Conservation (phyloP, 1,140 invertebrate genomes). For the Sesamia nonagrioides region DNA sequence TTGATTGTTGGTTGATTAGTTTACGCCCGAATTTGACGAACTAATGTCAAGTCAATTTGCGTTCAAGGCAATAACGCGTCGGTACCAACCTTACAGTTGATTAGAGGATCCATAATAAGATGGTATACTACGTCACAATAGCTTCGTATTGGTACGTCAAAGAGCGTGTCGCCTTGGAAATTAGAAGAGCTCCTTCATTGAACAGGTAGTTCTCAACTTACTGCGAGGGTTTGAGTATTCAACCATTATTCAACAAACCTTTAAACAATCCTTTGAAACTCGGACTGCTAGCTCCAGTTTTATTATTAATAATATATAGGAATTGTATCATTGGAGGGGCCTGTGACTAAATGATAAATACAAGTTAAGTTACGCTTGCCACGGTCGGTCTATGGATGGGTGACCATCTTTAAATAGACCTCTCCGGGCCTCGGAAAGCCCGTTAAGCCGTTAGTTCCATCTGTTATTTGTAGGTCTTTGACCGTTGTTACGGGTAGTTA, state of each 20-base stretch:
- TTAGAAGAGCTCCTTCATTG: slow-evolving; percentile 20
- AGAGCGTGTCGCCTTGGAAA: slow-evolving; percentile 19
- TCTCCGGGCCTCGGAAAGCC: no score
- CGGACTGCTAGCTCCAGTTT: background rate
- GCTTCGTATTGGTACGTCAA: background rate
- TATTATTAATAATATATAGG: background rate
- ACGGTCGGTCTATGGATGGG: no score
- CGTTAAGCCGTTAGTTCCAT: no score
- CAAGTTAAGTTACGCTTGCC: no score
- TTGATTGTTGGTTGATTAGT: slow-evolving; percentile 55
- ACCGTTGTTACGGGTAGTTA: no score
- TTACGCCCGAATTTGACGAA: slow-evolving; percentile 51
- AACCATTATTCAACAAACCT: slow-evolving; percentile 8
- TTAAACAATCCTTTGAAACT: no score
- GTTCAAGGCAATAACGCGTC: slow-evolving; percentile 4
- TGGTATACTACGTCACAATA: slow-evolving; percentile 22
- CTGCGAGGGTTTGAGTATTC: background rate
- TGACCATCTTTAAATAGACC: no score
- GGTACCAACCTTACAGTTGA: background rate
- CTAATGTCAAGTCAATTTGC: slow-evolving; percentile 47
- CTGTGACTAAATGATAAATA: no score
- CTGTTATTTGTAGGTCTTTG: no score
- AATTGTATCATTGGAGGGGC: no score
- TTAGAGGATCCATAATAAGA: slow-evolving; percentile 32
- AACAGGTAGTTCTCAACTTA: slow-evolving; percentile 27